A percentile compares a stretch with the other conserved stretches of the same genome.
These are phyloP conservation scores for Uropsilus gracilis DNA, from an alignment of 2,113 vertebrate species.

Conservation along the genomic window DNA sequence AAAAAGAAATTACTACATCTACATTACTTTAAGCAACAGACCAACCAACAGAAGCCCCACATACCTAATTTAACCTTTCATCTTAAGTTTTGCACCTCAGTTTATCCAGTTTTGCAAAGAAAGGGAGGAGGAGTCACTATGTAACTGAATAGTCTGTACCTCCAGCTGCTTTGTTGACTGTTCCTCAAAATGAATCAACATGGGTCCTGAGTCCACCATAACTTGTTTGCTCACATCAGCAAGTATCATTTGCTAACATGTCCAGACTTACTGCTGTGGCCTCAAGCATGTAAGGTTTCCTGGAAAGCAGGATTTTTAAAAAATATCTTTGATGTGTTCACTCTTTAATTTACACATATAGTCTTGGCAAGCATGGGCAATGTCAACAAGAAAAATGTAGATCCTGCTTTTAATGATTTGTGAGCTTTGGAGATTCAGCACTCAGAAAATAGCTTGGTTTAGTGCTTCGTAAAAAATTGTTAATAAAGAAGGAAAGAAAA, in stretches of 20 bases:
- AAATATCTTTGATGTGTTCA: background rate
- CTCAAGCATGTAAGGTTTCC: background rate
- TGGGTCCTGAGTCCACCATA: background rate
- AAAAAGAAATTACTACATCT: background rate
- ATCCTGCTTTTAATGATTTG: background rate
- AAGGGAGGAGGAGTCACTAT: background rate
- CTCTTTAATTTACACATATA: constrained; percentile 19
- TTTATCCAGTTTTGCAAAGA: background rate
- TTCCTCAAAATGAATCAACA: background rate
- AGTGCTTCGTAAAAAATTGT: background rate
- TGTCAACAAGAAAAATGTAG: constrained; percentile 25
- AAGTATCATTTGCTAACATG: background rate
- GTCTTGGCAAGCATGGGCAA: background rate
- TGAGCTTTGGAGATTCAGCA: background rate
- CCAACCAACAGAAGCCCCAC: background rate
- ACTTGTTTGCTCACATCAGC: background rate
- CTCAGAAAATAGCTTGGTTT: background rate
- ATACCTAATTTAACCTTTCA: background rate
- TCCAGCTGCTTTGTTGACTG: background rate
- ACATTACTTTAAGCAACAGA: background rate
- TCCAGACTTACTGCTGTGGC: background rate
- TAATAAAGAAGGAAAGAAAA: background rate
- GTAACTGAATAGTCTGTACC: background rate
- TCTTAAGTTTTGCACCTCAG: background rate
- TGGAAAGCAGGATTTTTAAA: background rate